phyloP scores from a whole-genome alignment of 1,140 invertebrate genomes.

The Tetranychus cinnabarinus region DNA sequence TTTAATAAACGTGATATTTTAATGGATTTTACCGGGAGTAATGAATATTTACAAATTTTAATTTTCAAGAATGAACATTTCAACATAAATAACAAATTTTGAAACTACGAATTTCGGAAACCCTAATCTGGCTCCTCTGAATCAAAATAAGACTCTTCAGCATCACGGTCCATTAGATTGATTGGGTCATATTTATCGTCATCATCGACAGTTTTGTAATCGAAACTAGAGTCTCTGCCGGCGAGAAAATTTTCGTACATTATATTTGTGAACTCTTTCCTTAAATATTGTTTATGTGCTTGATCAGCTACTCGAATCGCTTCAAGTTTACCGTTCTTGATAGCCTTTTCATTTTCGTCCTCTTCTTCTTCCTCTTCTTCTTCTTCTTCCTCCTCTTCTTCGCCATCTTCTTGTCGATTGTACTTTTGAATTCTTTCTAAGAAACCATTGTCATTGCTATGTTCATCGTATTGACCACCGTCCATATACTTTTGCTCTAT shows the following conservation, averaged over 20 bases:
- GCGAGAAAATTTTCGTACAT: conserved; percentile 69
- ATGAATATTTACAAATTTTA: too few relatives aligned
- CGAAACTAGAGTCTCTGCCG: conserved; percentile 55
- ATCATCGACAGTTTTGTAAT: conserved; percentile 49
- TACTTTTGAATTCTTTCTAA: too few relatives aligned
- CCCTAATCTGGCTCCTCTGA: neutral
- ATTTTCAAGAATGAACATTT: too few relatives aligned
- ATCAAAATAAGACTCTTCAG: conserved; percentile 72
- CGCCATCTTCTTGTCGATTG: neutral
- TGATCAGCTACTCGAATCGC: conserved; percentile 3
- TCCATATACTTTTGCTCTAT: neutral
- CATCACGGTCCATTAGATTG: conserved; percentile 39
- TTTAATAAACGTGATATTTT: too few relatives aligned
- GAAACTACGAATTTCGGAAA: too few relatives aligned
- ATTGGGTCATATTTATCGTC: conserved; percentile 55
- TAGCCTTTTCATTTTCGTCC: conserved; percentile 17
- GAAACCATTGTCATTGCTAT: neutral
- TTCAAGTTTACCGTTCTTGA: neutral
- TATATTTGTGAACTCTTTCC: conserved; percentile 54
- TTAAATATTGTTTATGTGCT: conserved; percentile 29
- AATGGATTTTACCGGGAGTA: too few relatives aligned
- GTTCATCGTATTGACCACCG: neutral
- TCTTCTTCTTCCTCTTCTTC: neutral
- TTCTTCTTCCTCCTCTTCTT: neutral
- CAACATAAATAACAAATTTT: too few relatives aligned